Base-by-base conservation (phyloP, 2,797 vertebrate genomes). In the Staurois parvus region DNA sequence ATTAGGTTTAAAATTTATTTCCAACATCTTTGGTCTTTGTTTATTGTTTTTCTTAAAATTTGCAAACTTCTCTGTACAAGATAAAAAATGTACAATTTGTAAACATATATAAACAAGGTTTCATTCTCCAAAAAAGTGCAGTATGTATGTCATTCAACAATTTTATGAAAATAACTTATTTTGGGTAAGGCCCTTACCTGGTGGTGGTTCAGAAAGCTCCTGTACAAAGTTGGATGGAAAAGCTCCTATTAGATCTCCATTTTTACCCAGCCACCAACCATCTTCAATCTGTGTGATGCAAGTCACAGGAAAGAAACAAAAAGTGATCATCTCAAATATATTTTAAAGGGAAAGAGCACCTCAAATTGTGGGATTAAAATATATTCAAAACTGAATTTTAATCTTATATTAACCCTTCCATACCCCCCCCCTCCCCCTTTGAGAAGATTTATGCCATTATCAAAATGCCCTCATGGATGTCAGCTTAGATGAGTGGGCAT, bases 201-300 rank as follows among this genome's bases (percentile, higher is more conserved):
- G 87, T 87, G 89, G 79, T 75, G 86, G 86, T 84, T 79, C 77
- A 79, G 89, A 87, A 88, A 92, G 93, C 91, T 97, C 96, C 88
- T 95, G 94, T 82, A 96, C 96, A 89, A 97, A 98, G 91, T 98
- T 97, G 24, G 95, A 97, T 4, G 96, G 97, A 89, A 97, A 97
- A 3, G 95, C 96, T 87, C 96, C 96, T 17, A 96, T 84, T 89
- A 93, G 93, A 72, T 94, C 93, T 52, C 94, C 94, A 91, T 94
- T 97, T 74, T 93, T 83, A 3, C 97, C 97, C 93, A 97, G 93
- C 96, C 96, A 97, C 97, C 97, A 98, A 37, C 97, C 96, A 76
- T 97, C 97, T 92, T 98, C 96, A 91, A 97, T 97, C 97, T 98
- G 89, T 87, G 67, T 9, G 26, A 64, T 24, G n/a, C 26, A 59